Percentiles rank a stretch among this genome's conserved stretches.
phyloP scores from a whole-genome alignment of 92 coral and sea anemone genomes.

The Palythoa grandis region DNA sequence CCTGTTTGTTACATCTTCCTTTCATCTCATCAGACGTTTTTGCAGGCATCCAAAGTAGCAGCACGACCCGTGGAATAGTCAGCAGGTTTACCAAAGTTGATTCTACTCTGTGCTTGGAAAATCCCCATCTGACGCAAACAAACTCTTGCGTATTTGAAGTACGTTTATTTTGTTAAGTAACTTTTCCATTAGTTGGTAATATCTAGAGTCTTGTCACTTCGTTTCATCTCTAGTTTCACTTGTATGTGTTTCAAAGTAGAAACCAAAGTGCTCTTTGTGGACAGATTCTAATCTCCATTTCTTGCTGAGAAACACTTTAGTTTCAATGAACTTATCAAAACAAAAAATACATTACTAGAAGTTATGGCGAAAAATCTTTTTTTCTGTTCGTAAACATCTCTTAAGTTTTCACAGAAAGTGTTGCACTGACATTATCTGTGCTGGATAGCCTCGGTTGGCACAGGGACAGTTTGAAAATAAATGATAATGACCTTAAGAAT shows the following conservation, averaged over 20 bases:
- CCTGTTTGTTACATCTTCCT: background rate
- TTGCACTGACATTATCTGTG: background rate
- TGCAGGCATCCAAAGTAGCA: background rate
- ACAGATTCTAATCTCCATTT: conserved; percentile 9
- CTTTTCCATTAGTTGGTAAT: conserved; percentile 37
- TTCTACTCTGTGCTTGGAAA: conserved; percentile 21
- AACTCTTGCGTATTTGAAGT: conserved; percentile 23
- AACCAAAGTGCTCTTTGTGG: background rate
- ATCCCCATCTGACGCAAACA: conserved; percentile 41
- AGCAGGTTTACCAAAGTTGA: background rate
- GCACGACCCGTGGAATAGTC: background rate
- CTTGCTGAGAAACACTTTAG: background rate
- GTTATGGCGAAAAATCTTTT: background rate
- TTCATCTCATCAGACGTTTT: background rate
- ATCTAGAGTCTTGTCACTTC: conserved; percentile 13
- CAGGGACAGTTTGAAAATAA: background rate
- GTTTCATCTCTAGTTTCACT: background rate
- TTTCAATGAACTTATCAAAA: background rate
- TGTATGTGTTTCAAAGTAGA: background rate
- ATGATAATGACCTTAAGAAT: background rate
- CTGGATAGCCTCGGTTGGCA: background rate
- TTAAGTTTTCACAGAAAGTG: background rate
- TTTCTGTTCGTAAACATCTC: background rate
- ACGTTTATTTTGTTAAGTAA: conserved; percentile 16
- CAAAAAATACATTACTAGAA: background rate